These are phyloP conservation scores for Cepaea hortensis DNA, from an alignment of 2,888 invertebrate species.

Conservation along the genomic window DNA sequence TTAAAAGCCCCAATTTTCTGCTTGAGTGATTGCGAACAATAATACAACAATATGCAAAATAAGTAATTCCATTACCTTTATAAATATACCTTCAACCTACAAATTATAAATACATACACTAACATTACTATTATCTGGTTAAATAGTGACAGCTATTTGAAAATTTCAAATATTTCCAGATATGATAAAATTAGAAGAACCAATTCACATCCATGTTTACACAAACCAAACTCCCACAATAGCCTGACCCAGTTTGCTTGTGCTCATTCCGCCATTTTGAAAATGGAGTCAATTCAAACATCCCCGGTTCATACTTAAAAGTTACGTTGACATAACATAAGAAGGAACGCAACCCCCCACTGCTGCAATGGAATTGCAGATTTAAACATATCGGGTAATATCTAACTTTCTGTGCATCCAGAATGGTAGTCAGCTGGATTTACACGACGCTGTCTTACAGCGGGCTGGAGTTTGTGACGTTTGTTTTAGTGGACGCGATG, in stretches of 20 bases:
- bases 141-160: too few species aligned
- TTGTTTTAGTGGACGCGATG: slow-evolving; percentile 65
- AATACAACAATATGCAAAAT: too few species aligned
- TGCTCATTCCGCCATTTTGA: slow-evolving; percentile 45
- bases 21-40: too few species aligned
- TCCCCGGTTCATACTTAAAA: not conserved
- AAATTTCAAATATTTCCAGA: too few species aligned
- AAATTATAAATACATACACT: too few species aligned
- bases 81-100: too few species aligned
- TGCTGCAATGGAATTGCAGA: not conserved
- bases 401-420: not conserved
- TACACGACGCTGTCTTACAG: slow-evolving; percentile 56
- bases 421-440: slow-evolving; percentile 40
- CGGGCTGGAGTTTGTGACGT: slow-evolving; percentile 63
- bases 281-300: slow-evolving; percentile 39
- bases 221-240: not conserved
- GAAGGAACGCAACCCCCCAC: not conserved
- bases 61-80: too few species aligned
- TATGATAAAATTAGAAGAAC: too few species aligned
- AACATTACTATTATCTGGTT: too few species aligned
- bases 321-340: not conserved
- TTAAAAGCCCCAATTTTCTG: too few species aligned
- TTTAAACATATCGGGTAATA: not conserved
- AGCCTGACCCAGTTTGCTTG: not conserved
- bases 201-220: too few species aligned